Base-by-base conservation (phyloP, 2,113 vertebrate species). In the Tragelaphus buxtoni region DNA sequence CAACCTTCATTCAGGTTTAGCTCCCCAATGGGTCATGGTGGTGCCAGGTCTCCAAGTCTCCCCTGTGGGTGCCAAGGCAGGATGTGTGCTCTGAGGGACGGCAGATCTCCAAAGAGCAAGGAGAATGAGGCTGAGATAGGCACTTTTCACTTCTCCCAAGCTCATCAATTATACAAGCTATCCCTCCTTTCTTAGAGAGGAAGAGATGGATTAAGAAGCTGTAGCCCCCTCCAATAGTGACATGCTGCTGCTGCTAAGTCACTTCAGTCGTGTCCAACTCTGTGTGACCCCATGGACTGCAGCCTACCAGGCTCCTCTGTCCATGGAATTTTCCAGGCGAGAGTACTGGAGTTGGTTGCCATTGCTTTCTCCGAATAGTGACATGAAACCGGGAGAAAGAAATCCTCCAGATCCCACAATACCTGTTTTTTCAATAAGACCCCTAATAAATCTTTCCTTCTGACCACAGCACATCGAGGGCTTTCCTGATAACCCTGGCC, bases 71-170 rank as follows among this genome's bases (percentile, higher is more conserved):
- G 3, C 76, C n/a, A 9, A 0, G 4, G 35, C 72, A 51, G 20
- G 7, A 11, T 18, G 14, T n/a, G 20, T 35, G 4, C 14, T 49
- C 45, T 55, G 18, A 49, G 30, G 12, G 47, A 4, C 35, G 18
- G 39, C 61, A 53, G 49, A 47, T 63, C 5, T 30, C 58, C 56
- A 82, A 28, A 60, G 55, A 85, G 56, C 32, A 93, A 74, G 22
- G 58, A 83, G n/a, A 69, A 81, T 61, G 22, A 17, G 12, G 4
- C 42, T 9, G 69, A 69, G 28, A 9, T 7, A 77, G 79, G 7
- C 5, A 35, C 9, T 53, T 49, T 86, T 86, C 47, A 32, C 86
- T 89, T 94, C 86, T 91, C 14, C n/a, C 56, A 92, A 85, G 77
- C 13, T 92, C 77, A n/a, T n/a, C 81, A 30, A 45, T 45, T 42